A percentile compares a stretch with the other conserved stretches of the same genome.
These are phyloP conservation scores for Triplophysa bombifrons DNA, from an alignment of 2,797 vertebrate species.

Conservation along the genomic window DNA sequence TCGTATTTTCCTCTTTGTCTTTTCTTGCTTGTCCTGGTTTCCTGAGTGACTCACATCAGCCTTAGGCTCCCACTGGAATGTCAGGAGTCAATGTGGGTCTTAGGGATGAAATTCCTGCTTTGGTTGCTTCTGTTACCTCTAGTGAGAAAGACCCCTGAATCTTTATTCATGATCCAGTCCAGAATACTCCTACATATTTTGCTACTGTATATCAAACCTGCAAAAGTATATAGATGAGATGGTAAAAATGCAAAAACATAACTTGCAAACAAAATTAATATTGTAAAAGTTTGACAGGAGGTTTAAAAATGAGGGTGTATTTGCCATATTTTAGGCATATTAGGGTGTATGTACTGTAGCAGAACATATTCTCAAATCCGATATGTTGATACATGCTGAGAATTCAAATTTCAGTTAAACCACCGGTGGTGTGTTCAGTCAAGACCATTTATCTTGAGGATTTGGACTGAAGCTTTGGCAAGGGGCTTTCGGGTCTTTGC, in stretches of 20 bases:
- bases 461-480: slow-evolving; percentile 17
- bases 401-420: slow-evolving; percentile 46
- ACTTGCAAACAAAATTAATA: not conserved
- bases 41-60: slow-evolving; percentile 19
- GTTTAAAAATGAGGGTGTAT: too few species aligned
- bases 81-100: slow-evolving; percentile 26
- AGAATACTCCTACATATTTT: not conserved
- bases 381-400: slow-evolving; percentile 36
- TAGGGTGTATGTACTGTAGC: slow-evolving; percentile 32
- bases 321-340: slow-evolving; percentile 43
- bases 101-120: slow-evolving; percentile 32
- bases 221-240: not conserved
- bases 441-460: slow-evolving; percentile 15
- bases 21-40: slow-evolving; percentile 36
- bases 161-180: slow-evolving; percentile 22
- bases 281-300: not conserved
- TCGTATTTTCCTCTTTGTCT: slow-evolving; percentile 44
- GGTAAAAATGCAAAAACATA: not conserved
- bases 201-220: slow-evolving; percentile 22
- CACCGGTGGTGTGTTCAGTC: slow-evolving; percentile 44
- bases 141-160: slow-evolving; percentile 33
- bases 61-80: slow-evolving; percentile 30
- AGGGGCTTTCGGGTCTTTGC: slow-evolving; percentile 15
- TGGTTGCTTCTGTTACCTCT: slow-evolving; percentile 17
- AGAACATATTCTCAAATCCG: slow-evolving; percentile 43